These are phyloP conservation scores for Arctia plantaginis DNA, from an alignment of 2,888 invertebrate genomes.

Conservation along the genomic window DNA sequence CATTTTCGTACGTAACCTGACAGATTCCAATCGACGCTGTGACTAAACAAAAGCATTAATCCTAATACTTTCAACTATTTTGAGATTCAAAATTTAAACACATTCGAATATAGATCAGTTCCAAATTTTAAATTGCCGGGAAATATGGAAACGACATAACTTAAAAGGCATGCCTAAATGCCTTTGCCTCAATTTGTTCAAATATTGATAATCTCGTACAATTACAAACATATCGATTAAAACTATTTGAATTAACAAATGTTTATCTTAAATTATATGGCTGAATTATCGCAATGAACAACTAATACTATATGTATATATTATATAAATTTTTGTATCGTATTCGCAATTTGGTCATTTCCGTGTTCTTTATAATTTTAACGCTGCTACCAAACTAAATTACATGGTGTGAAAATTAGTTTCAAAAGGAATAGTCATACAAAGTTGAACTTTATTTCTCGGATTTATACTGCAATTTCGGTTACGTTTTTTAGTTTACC, in stretches of 20 bases:
- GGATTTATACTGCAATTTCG: slow-evolving; percentile 23
- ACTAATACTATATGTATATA: neutral
- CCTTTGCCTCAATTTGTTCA: neutral
- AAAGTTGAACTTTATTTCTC: slow-evolving; percentile 26
- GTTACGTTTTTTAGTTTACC: slow-evolving; percentile 14
- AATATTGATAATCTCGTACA: neutral
- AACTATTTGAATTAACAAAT: slow-evolving; percentile 7
- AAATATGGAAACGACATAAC: no score
- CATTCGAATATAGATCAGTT: no score
- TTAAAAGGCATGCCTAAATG: neutral
- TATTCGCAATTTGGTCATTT: slow-evolving; percentile 25
- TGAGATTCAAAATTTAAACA: no score
- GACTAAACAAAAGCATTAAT: no score
- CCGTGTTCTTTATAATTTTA: slow-evolving; percentile 37
- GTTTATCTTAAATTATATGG: slow-evolving; percentile 13
- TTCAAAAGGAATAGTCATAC: slow-evolving; percentile 3
- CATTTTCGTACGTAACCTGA: no score
- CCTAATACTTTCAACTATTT: no score
- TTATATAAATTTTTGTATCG: slow-evolving; percentile 1
- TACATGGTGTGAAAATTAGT: slow-evolving; percentile 35
- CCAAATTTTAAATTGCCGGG: no score
- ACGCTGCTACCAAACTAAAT: slow-evolving; percentile 39
- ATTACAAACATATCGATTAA: neutral
- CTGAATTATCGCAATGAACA: slow-evolving; percentile 2
- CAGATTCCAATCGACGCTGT: no score